phyloP scores from a whole-genome alignment of 2,888 invertebrate species.

The Lottia gigantea region DNA sequence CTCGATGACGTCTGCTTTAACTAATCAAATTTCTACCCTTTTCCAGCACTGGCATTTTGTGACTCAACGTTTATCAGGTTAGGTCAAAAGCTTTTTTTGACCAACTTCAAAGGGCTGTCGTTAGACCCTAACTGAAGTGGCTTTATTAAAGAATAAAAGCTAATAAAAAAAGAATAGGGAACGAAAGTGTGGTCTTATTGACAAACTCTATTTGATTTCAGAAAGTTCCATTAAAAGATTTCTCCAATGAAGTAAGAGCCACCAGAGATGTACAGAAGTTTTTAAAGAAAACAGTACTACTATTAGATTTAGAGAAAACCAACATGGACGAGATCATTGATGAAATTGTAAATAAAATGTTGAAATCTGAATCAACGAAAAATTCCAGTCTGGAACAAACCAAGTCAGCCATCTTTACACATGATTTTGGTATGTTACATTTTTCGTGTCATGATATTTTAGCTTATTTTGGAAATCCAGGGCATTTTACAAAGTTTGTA shows the following conservation, averaged over 20 bases:
- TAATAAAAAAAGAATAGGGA: no score
- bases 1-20: no score
- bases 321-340: conserved; percentile 72
- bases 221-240: conserved; percentile 74
- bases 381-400: conserved; percentile 59
- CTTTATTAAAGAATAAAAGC: no score
- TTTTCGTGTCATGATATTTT: not conserved
- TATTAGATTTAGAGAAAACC: conserved; percentile 72
- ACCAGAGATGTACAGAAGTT: conserved; percentile 74
- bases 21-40: no score
- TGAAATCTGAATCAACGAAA: conserved; percentile 41
- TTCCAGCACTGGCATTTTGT: no score
- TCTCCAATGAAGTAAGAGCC: conserved; percentile 73
- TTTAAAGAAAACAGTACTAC: conserved; percentile 72
- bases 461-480: no score
- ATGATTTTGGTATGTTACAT: conserved; percentile 57
- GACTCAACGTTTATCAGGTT: no score
- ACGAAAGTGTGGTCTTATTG: no score
- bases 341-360: conserved; percentile 66
- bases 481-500: no score
- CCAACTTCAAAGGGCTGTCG: no score
- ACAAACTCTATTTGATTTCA: conserved; percentile 38
- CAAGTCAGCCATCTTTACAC: conserved; percentile 69
- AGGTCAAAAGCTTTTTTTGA: no score
- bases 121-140: no score